Evolutionary conservation across 64 coral and sea anemone species (phyloP), one percentile per base, ranked within the genome.

Genomic region (Montipora capricornis): DNA sequence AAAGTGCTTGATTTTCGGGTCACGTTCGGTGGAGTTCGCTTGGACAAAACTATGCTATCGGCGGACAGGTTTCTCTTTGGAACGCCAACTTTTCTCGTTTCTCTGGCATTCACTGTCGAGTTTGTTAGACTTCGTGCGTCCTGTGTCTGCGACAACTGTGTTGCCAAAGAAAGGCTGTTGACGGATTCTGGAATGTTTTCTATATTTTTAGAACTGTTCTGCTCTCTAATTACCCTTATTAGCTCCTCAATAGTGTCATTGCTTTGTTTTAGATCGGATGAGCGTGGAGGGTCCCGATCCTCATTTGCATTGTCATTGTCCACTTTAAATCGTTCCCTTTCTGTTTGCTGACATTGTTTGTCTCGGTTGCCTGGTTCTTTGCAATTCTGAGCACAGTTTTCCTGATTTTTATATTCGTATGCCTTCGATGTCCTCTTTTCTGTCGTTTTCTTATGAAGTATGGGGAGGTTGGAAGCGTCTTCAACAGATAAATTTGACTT

Each of bases 301-400:
- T 88, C 51, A 88, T 93, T 93, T 80, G 92, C 84, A 93, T 93
- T 81, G 6, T 66, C 44, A 44, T 76, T 44, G 44, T 88, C 47
- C 5, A 45, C 52, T 66, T 84, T 57, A n/a, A 88, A 49, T 77
- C 17, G 66, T 48, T 68, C 60, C 59, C n/a, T 81, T 61, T 80
- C 77, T 90, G 74, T 88, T 87, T 87, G 92, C 37, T 45, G 6
- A 78, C 22, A 37, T 77, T 60, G 73, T 51, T 89, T 89, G 26
- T 73, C 44, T 26, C 67, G 9, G 64, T 86, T 71, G 44, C 82
- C 71, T 20, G 16, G 8, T 7, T 86, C 82, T 49, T 22, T 82
- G 7, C 44, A 82, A 24, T 82, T 57, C 1, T 58, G 62, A 3
- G 82, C 44, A 13, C 82, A 64, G 17, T 44, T 68, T 3, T 8